These are phyloP conservation scores for Dicycla oo DNA, from an alignment of 2,888 invertebrate genomes.

Conservation along the genomic window DNA sequence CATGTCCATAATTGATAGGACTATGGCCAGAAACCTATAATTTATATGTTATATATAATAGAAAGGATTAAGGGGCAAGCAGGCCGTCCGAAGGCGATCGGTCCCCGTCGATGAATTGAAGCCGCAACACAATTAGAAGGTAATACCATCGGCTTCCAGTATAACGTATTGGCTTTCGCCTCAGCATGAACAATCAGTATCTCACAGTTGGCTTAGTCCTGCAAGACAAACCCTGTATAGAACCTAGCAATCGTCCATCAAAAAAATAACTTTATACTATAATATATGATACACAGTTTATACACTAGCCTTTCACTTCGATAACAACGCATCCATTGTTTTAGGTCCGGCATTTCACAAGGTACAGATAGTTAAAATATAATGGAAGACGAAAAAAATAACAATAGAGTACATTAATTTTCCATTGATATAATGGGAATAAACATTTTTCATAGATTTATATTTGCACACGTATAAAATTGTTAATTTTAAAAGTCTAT, in stretches of 20 bases:
- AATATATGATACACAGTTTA: conserved; percentile 51
- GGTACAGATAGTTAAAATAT: conserved; percentile 64
- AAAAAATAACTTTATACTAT: conserved; percentile 35
- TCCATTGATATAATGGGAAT: conserved; percentile 68
- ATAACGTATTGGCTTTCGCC: conserved; percentile 50
- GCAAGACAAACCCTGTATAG: conserved; percentile 47
- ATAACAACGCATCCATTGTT: conserved; percentile 42
- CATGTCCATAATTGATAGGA: conserved; percentile 25
- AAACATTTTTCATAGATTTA: conserved; percentile 71
- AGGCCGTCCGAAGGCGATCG: conserved; percentile 43
- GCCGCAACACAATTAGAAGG: conserved; percentile 60
- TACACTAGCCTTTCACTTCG: conserved; percentile 61
- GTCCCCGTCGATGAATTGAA: conserved; percentile 53
- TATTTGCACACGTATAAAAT: conserved; percentile 84
- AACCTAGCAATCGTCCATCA: conserved; percentile 37
- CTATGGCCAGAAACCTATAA: conserved; percentile 28
- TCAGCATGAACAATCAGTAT: conserved; percentile 36
- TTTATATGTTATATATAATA: conserved; percentile 52
- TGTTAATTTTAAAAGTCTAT: conserved; percentile 81
- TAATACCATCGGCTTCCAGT: conserved; percentile 46
- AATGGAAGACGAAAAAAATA: conserved; percentile 85
- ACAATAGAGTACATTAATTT: conserved; percentile 67
- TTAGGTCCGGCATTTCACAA: conserved; percentile 52
- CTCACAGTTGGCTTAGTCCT: conserved; percentile 43
- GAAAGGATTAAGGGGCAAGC: conserved; percentile 52